A percentile compares a stretch with the other conserved stretches of the same genome.
Conservation (phyloP, 2,888 invertebrate species). For the Mechanitis messenoides region DNA sequence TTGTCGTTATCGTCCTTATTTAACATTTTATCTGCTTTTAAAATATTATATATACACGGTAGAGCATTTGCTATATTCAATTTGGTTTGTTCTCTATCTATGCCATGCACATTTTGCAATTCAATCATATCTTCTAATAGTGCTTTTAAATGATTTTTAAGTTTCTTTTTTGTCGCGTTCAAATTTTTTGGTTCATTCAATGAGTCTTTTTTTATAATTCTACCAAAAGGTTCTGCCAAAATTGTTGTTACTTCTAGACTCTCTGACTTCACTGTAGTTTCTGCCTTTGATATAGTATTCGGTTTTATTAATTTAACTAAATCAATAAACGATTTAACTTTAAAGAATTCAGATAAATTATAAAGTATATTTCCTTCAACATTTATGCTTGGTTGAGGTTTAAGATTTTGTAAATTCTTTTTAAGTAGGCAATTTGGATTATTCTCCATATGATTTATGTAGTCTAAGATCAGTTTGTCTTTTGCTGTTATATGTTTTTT, state of each 20-base stretch:
- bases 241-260: slow-evolving; percentile 15
- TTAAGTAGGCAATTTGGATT: slow-evolving; percentile 48
- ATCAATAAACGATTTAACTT: slow-evolving; percentile 59
- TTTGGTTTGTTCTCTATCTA: slow-evolving; percentile 34
- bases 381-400: slow-evolving; percentile 30
- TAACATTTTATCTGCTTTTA: slow-evolving; percentile 34
- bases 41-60: slow-evolving; percentile 59
- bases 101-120: slow-evolving; percentile 47
- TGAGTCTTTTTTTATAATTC: slow-evolving; percentile 6
- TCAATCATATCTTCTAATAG: slow-evolving; percentile 59
- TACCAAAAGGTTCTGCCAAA: slow-evolving; percentile 3
- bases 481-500: slow-evolving; percentile 47
- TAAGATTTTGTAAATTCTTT: slow-evolving; percentile 32
- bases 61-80: slow-evolving; percentile 50
- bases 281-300: slow-evolving; percentile 23
- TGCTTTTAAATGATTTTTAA: slow-evolving; percentile 57
- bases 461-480: slow-evolving; percentile 60
- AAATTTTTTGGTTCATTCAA: slow-evolving; percentile 28
- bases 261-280: slow-evolving; percentile 12
- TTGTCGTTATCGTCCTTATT: slow-evolving; percentile 1
- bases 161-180: slow-evolving; percentile 47
- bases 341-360: slow-evolving; percentile 61
- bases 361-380: slow-evolving; percentile 54
- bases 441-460: slow-evolving; percentile 49
- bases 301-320: slow-evolving; percentile 46